Percentiles rank a stretch among this genome's conserved stretches.
These are phyloP conservation scores for Dicentrarchus labrax DNA, from an alignment of 2,113 vertebrate species.

Conservation along the genomic window DNA sequence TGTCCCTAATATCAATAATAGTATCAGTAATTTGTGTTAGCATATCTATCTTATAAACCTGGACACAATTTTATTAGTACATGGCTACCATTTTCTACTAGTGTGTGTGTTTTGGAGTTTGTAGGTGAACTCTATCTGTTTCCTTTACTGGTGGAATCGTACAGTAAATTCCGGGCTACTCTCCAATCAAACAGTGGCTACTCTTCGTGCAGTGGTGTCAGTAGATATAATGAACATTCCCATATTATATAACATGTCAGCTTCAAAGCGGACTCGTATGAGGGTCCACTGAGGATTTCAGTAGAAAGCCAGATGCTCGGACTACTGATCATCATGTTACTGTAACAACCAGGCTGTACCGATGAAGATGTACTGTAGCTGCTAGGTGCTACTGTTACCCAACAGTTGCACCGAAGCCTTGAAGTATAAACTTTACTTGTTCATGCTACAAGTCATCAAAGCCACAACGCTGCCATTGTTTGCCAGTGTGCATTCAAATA, in stretches of 20 bases:
- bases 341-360: neutral
- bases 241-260: neutral
- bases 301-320: neutral
- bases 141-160: neutral
- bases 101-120: neutral
- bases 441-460: slow-evolving; percentile 8
- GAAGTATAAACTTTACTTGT: neutral
- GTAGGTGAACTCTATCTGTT: neutral
- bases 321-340: neutral
- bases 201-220: neutral
- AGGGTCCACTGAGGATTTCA: neutral
- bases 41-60: too few species aligned
- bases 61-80: too few species aligned
- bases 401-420: neutral
- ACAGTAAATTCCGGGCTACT: neutral
- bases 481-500: neutral
- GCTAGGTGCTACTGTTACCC: neutral
- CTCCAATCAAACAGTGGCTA: neutral
- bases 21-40: too few species aligned
- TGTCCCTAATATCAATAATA: too few species aligned
- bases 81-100: too few species aligned
- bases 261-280: neutral
- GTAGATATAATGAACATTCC: neutral
- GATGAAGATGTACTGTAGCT: neutral
- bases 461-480: neutral